Base-by-base conservation (phyloP, 1,140 invertebrate species). In the Pantala flavescens region DNA sequence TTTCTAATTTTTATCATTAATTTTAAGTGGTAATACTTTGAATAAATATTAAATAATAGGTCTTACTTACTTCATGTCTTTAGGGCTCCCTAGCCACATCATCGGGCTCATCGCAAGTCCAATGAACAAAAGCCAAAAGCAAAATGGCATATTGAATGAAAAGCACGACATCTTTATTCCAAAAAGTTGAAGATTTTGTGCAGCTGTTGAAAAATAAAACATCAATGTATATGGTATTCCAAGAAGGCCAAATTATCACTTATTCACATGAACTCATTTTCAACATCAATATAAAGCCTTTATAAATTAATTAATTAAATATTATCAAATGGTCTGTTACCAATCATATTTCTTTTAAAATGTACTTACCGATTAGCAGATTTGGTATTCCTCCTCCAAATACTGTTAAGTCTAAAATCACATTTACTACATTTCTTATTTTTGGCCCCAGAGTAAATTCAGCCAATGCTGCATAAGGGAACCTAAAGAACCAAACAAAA, bases 61-160 rank as follows among this genome's bases (percentile, higher is more conserved):
- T n/a, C n/a, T 55, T 24, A 81, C 83, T 85, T 83, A 92, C 91
- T 92, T 91, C 90, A 93, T 92, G 79, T 93, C 90, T 81, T 91
- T 91, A 0, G 91, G 91, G 78, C 91, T 92, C 71, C 91, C 91
- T n/a, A 93, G 83, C 91, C 91, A 93, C 86, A 92, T 89, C 70
- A 92, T 81, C 0, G 91, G 91, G 77, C 90, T 91, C 10, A 93
- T 82, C 72, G 90, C 78, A 2, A 90, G 73, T 0, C 89, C 91
- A 10, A 93, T 83, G 11, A 92, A 78, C 3, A 92, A 80, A 78
- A 92, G 85, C 90, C 91, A 93, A 76, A 90, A 89, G 78, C 91
- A 93, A 78, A 89, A 92, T 0, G 90, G 90, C 23, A 93, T 81
- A 77, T 88, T 84, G 74, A 91, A 87, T 43, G 82, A 79, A 5